Base-by-base conservation (phyloP, 1,140 invertebrate species). In the Brachionus manjavacas region DNA sequence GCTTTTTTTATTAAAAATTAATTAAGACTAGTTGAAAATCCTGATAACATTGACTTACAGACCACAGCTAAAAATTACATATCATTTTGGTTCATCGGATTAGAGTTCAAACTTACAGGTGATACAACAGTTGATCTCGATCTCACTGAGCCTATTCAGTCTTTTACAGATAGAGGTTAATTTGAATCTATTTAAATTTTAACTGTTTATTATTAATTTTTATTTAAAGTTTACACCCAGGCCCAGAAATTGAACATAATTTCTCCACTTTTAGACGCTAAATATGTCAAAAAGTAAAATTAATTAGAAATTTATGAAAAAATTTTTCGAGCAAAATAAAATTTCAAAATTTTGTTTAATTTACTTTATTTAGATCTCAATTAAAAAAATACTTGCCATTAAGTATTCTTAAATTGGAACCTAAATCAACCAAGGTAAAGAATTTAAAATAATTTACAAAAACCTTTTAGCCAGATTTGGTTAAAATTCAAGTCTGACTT, bases 381-480 rank as follows among this genome's bases (percentile, higher is more conserved):
- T 68, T 81, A 14, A 81, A 81, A 81, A 68, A 35, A 81, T 81
- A 81, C 39, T 81, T 81, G 20, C 79, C 79, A 3, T n/a, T 81
- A 20, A 68, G 41, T 35, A 81, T 81, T 41, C 31, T 81, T 6
- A 81, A 81, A 81, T 28, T 81, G 14, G 79, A 81, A 16, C 64
- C 49, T 25, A 81, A 68, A 12, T 6, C 31, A 20, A 31, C 4
- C 12, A 80, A 80, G 23, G 20, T 80, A 14, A 80, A 28, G 8
- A 52, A 35, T 35, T 39, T 35, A n/a, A 7, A 28, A 31, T 70
- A 70, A 39, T 14, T n/a, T n/a, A n/a, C n/a, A n/a, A n/a, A n/a
- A n/a, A n/a, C n/a, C n/a, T n/a, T n/a, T n/a, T n/a, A n/a, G n/a
- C n/a, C n/a, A n/a, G n/a, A n/a, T n/a, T n/a, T n/a, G n/a, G n/a